Evolutionary conservation across 2,888 invertebrate genomes (phyloP), one percentile per base, ranked within the genome.

Genomic region (Phengaris alcon): DNA sequence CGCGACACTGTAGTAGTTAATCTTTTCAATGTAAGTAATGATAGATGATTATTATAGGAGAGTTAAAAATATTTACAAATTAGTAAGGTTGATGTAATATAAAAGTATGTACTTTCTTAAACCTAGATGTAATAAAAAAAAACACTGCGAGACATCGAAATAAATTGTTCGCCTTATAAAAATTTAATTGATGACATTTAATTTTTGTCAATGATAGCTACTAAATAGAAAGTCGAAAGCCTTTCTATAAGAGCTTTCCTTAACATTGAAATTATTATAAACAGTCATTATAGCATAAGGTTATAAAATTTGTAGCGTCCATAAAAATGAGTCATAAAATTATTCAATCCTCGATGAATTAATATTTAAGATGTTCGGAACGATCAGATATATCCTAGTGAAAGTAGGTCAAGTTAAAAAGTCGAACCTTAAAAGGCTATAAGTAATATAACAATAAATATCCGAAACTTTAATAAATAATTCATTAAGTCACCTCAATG

Each of bases 351-450:
- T 73, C 64, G 74, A 74, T 70, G 73, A 76, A 35, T 75, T 72
- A 75, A 76, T 52, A 54, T 54, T 72, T 35, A 54, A 72, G 22
- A 72, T 10, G 22, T 22, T 52, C 22, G 9, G 35, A 54, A 22
- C 72, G 44, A 13, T 12, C 35, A 44, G 68, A 35, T 52, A 76
- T 44, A 80, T 82, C 78, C 79, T 79, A 84, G 87, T 83, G 87
- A 89, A 88, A 89, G 89, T 87, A 83, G 87, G 88, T 84, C 84
- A 85, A 76, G 79, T 35, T 15, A 10, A 72, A 52, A 54, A 35
- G 52, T 52, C 22, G 79, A 79, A 83, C 80, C 80, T 82, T 82
- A 52, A 64, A 15, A 76, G 73, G 59, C 59, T 75, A 73, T 75
- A 73, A 68, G 57, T 75, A 64, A 64, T 72, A 68, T 77, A 75